Evolutionary conservation across 2,113 vertebrate genomes (phyloP), one percentile per base, ranked within the genome.

Genomic region (Noctilio leporinus): DNA sequence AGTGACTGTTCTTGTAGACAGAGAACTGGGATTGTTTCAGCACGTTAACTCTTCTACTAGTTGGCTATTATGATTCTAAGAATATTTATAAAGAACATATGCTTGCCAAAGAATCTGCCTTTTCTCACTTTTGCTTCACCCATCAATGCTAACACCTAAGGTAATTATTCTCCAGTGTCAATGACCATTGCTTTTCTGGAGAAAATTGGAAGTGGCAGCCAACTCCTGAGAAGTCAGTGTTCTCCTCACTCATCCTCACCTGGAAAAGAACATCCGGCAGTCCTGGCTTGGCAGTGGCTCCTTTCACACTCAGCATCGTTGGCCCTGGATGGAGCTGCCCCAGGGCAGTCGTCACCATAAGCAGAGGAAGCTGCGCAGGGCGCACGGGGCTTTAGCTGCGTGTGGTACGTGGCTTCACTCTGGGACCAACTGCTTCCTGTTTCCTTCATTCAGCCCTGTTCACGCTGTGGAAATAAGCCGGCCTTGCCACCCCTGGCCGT

Each of bases 361-460:
- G 40, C 72, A 76, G 91, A 89, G 82, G 73, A 89, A n/a, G n/a
- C n/a, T n/a, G n/a, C n/a, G n/a, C n/a, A n/a, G n/a, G n/a, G n/a
- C n/a, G n/a, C n/a, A n/a, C n/a, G n/a, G n/a, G n/a, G n/a, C n/a
- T n/a, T n/a, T n/a, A n/a, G n/a, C n/a, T n/a, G n/a, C n/a, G n/a
- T n/a, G n/a, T n/a, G n/a, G n/a, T n/a, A n/a, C n/a, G n/a, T n/a
- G n/a, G n/a, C n/a, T 55, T 95, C 22, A 19, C 53, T 35, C 70
- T 33, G 55, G 77, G 57, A 45, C 82, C 8, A 73, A 38, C 69
- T 89, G 81, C 55, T 97, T 97, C 95, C 62, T 82, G 28, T 86
- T 62, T 96, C 93, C 96, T 95, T 96, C 91, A 43, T 95, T 97
- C 96, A 96, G 87, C 94, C 92, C 73, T 62, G 3, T 96, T 95